Evolutionary conservation across 1,140 invertebrate genomes (phyloP).

Genomic region (Rhopalosiphum padi): DNA sequence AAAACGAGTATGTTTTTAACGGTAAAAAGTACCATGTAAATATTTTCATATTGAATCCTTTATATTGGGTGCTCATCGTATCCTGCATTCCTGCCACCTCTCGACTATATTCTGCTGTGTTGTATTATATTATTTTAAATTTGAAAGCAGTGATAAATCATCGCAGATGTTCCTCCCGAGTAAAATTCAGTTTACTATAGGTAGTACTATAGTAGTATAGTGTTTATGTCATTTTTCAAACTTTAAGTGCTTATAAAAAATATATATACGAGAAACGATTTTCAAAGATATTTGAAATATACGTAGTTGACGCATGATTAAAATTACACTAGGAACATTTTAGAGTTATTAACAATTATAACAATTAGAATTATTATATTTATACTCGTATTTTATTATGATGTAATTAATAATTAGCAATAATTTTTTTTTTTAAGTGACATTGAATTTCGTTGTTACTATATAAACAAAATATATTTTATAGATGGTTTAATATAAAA

Average conservation of each 20-base stretch:
- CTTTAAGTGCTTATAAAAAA: slow-evolving; percentile 4
- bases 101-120: neutral
- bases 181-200: neutral
- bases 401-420: neutral
- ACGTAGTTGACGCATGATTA: neutral
- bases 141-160: neutral
- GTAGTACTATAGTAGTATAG: slow-evolving; percentile 3
- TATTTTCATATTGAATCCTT: slow-evolving; percentile 16
- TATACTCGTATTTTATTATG: neutral
- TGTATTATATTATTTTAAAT: slow-evolving; percentile 12
- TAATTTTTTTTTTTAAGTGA: neutral
- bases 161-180: neutral
- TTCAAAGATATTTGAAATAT: neutral
- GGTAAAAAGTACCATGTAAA: neutral
- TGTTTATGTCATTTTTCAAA: neutral
- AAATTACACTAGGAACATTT: neutral
- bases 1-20: neutral
- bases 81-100: neutral
- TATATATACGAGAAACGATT: neutral
- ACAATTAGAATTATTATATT: neutral
- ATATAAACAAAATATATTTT: neutral
- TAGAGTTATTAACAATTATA: no score
- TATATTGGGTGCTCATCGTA: neutral
- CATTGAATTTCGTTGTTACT: neutral
- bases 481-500: neutral